These are phyloP conservation scores for Acinonyx jubatus DNA, from an alignment of 2,113 vertebrate genomes.

Conservation along the genomic window DNA sequence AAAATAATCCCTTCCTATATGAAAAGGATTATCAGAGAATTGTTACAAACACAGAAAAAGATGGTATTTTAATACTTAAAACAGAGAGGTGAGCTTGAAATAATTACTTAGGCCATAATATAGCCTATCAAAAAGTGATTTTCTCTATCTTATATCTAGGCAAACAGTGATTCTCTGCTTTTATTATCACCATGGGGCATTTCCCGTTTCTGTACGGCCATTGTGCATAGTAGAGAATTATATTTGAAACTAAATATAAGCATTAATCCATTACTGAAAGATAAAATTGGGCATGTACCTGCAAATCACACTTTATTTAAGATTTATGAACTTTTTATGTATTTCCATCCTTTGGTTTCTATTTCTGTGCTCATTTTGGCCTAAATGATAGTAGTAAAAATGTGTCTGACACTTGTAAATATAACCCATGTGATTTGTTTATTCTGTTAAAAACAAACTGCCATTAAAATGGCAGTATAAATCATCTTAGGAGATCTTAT, in stretches of 20 bases:
- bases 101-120: constrained; percentile 56
- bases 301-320: constrained; percentile 1
- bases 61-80: constrained; percentile 49
- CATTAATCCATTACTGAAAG: constrained; percentile 13
- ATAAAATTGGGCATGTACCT: neutral
- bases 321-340: constrained; percentile 9
- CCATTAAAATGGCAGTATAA: neutral
- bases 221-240: constrained; percentile 26
- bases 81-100: constrained; percentile 49
- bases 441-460: neutral
- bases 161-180: constrained; percentile 53
- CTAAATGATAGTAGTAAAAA: neutral
- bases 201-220: constrained; percentile 56
- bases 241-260: constrained; percentile 34
- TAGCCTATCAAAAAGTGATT: constrained; percentile 60
- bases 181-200: constrained; percentile 51
- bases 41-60: constrained; percentile 40
- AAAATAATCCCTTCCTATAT: constrained; percentile 37
- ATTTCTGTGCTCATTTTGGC: neutral
- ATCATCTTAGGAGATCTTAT: neutral
- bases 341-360: neutral
- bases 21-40: constrained; percentile 49
- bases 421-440: neutral
- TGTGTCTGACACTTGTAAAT: neutral
- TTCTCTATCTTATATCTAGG: neutral